These are phyloP conservation scores for Bolborhynchus lineola DNA, from an alignment of 2,113 vertebrate genomes.

Conservation along the genomic window DNA sequence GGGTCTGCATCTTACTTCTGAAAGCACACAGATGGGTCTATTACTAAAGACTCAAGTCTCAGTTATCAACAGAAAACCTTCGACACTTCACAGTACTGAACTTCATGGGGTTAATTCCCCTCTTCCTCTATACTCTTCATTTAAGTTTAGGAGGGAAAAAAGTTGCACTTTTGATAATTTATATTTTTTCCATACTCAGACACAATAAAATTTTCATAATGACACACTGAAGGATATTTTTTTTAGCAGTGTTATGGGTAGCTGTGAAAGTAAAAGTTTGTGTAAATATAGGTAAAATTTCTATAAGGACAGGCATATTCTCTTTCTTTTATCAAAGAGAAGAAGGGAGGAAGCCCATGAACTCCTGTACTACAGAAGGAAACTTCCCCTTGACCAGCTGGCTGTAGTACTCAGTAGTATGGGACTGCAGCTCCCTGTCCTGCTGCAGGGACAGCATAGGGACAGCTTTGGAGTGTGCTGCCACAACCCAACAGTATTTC, in stretches of 20 bases:
- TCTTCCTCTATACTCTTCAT: background rate
- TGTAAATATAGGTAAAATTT: background rate
- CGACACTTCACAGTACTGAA: background rate
- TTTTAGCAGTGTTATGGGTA: background rate
- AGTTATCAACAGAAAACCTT: background rate
- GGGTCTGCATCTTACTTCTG: background rate
- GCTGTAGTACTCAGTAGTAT: background rate
- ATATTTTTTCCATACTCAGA: background rate
- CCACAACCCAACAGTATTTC: background rate
- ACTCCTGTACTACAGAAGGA: background rate
- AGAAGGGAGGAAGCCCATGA: background rate
- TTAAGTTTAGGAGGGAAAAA: background rate
- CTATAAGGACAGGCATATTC: background rate
- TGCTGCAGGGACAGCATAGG: fast-evolving
- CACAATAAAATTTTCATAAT: background rate
- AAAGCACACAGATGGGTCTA: background rate
- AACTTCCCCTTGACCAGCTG: background rate
- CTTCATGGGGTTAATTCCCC: background rate
- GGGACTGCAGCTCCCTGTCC: too few species aligned
- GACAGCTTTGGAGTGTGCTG: background rate
- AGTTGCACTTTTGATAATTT: background rate
- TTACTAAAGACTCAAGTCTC: background rate
- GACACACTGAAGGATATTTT: background rate
- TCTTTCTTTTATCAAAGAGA: background rate
- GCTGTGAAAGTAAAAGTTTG: background rate